Evolutionary conservation across 2,797 vertebrate genomes (phyloP).

Genomic region (Pempheris klunzingeri): DNA sequence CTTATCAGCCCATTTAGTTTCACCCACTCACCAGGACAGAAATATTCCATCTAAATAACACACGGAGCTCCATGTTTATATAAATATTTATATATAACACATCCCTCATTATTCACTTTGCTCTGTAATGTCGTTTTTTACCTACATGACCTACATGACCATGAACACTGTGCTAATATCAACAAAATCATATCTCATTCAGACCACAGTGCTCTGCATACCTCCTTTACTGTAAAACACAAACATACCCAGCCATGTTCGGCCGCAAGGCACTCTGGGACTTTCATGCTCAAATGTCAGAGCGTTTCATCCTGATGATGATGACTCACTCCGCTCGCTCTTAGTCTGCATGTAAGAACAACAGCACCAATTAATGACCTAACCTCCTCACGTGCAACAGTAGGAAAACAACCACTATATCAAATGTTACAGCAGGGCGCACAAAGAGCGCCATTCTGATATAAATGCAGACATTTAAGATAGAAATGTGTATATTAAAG

Average conservation of each 20-base stretch:
- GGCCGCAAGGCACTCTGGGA: constrained; percentile 78
- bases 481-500: constrained; percentile 39
- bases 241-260: constrained; percentile 59
- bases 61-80: constrained; percentile 42
- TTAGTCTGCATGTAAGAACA: constrained; percentile 77
- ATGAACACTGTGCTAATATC: constrained; percentile 26
- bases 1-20: constrained; percentile 43
- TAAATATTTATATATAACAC: constrained; percentile 39
- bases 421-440: constrained; percentile 31
- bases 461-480: constrained; percentile 27
- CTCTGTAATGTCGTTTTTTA: constrained; percentile 21
- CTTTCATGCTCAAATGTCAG: constrained; percentile 86
- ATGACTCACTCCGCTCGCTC: constrained; percentile 77
- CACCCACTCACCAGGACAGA: constrained; percentile 51
- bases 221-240: constrained; percentile 68
- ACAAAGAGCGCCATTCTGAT: not conserved
- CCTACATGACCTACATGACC: constrained; percentile 28
- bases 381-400: constrained; percentile 64
- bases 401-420: constrained; percentile 42
- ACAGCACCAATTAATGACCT: constrained; percentile 74
- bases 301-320: constrained; percentile 82
- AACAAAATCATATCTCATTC: constrained; percentile 35
- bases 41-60: constrained; percentile 39
- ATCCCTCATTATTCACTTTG: constrained; percentile 26
- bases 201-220: constrained; percentile 30